Conservation (phyloP, 2,113 vertebrate species). For the Phylloscopus trochiloides region DNA sequence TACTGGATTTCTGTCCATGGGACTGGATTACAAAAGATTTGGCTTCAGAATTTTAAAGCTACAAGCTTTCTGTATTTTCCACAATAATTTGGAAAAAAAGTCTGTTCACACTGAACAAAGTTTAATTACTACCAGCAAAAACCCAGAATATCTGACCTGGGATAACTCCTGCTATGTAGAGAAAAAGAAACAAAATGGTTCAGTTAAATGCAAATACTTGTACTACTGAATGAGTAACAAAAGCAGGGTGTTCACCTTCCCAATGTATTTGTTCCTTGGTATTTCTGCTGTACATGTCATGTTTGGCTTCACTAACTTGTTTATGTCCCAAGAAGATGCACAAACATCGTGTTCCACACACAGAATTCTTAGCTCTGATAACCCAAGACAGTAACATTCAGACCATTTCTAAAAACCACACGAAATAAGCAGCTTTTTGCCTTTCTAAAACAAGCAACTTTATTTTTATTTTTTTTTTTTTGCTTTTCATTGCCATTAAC, state of each 20-base stretch:
- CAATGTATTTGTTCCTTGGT: neutral
- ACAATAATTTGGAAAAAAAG: neutral
- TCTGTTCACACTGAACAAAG: neutral
- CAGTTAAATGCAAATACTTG: neutral
- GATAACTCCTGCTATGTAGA: neutral
- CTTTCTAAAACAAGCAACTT: constrained; percentile 72
- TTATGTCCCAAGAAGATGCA: neutral
- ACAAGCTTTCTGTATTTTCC: neutral
- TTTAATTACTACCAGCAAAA: neutral
- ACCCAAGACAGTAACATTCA: constrained; percentile 66
- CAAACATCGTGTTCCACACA: neutral
- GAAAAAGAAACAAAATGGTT: neutral
- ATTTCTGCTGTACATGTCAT: neutral
- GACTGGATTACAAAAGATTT: neutral
- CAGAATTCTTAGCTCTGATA: constrained; percentile 3
- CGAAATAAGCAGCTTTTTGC: constrained; percentile 70
- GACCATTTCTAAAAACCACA: constrained; percentile 71
- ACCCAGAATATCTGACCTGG: neutral
- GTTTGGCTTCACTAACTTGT: neutral
- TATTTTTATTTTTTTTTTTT: constrained; percentile 46
- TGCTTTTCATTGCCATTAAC: constrained; percentile 81
- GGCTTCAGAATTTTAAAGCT: neutral
- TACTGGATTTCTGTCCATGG: neutral
- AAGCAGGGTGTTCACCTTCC: neutral
- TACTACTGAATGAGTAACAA: neutral